These are phyloP conservation scores for Pipra filicauda DNA, from an alignment of 2,113 vertebrate genomes.

Conservation along the genomic window DNA sequence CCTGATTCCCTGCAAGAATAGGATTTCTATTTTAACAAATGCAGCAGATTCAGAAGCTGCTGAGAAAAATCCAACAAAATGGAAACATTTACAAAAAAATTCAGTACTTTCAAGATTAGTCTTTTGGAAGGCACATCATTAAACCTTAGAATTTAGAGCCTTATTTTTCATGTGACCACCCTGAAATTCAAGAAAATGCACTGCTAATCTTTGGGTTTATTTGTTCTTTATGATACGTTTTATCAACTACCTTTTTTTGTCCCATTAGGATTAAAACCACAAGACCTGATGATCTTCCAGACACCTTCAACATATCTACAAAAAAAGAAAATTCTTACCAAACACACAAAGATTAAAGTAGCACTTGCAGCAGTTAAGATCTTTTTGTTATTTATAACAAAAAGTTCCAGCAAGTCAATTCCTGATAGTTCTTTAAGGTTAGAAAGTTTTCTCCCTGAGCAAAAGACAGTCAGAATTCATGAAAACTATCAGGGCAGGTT, in stretches of 20 bases:
- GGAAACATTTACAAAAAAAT: not conserved
- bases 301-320: not conserved
- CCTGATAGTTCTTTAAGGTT: not conserved
- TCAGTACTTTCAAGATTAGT: not conserved
- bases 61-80: not conserved
- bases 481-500: not conserved
- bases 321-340: not conserved
- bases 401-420: not conserved
- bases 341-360: not conserved
- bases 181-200: not conserved
- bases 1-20: not conserved
- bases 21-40: not conserved
- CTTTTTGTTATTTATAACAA: not conserved
- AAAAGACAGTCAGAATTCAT: conserved; percentile 15
- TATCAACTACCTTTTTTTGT: not conserved
- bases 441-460: not conserved
- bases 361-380: not conserved
- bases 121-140: not conserved
- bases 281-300: not conserved
- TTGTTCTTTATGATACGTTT: not conserved
- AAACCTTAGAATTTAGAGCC: not conserved
- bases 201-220: not conserved
- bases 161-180: not conserved
- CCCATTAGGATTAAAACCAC: not conserved
- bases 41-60: not conserved